Evolutionary conservation across 2,113 vertebrate species (phyloP).

Genomic region (western clawed frog (Xenopus tropicalis)): DNA sequence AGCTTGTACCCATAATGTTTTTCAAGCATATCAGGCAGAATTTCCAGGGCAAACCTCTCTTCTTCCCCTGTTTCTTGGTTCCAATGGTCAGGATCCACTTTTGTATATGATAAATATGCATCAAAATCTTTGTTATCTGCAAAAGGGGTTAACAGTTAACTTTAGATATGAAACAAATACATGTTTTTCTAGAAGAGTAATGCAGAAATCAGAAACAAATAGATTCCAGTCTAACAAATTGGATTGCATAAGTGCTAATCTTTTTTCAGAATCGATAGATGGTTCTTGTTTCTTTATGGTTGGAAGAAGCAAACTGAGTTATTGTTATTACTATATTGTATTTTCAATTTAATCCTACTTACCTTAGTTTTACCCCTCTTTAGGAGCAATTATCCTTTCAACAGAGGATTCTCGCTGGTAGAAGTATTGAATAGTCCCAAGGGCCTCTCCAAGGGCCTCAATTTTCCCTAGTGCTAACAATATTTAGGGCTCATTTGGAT

Average conservation of each 20-base stretch:
- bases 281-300: no score
- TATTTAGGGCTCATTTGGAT: no score
- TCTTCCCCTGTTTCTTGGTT: slow-evolving; percentile 95
- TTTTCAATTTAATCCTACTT: slow-evolving; percentile 41
- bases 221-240: no score
- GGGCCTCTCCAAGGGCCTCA: no score
- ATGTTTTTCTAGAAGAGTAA: no score
- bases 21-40: slow-evolving; percentile 95
- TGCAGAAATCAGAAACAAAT: no score
- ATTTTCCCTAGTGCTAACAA: no score
- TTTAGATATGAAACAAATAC: neutral
- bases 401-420: no score
- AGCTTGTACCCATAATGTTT: slow-evolving; percentile 98
- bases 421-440: no score
- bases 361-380: slow-evolving; percentile 15
- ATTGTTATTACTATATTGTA: slow-evolving; percentile 38
- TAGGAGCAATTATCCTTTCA: slow-evolving; percentile 11
- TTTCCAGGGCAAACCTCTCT: slow-evolving; percentile 95
- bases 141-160: slow-evolving; percentile 41
- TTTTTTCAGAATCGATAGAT: no score
- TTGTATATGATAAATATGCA: slow-evolving; percentile 96
- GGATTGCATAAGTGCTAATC: no score
- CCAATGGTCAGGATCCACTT: slow-evolving; percentile 98
- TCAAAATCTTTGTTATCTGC: slow-evolving; percentile 98
- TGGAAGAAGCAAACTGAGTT: slow-evolving; percentile 23